Evolutionary conservation across 2,888 invertebrate genomes (phyloP), one percentile per base, ranked within the genome.

Genomic region (Epistrophella euchroma): DNA sequence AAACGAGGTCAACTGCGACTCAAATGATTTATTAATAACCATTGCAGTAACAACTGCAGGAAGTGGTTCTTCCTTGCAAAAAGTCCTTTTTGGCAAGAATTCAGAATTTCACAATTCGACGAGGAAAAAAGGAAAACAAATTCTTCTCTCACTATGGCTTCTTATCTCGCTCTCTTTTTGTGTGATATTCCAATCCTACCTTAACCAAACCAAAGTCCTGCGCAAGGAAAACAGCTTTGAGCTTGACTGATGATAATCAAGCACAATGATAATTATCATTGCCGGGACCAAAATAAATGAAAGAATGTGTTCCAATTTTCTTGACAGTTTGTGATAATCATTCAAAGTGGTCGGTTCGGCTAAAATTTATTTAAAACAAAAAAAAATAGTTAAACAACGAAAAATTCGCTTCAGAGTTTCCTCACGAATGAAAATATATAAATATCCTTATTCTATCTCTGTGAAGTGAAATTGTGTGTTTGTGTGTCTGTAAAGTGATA

Each of bases 261-360:
- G 45, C 1, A 45, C 4, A 58, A 60, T 55, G 66, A 62, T 50
- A 62, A 85, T 81, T 60, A 71, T 74, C 71, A 58, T 40, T 71
- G 64, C 25, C 82, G 74, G 82, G 77, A 82, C 82, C 86, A 82
- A 78, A 82, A 86, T 82, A 86, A 86, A 82, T 86, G 77, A 40
- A 70, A 86, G 70, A 82, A 82, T 70, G 78, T 74, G 74, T 43
- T 82, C 77, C 64, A 74, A 45, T 74, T 78, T 64, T 66, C 71
- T 22, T 70, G 74, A 71, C 82, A 86, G 86, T 86, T 86, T 71
- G 86, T 78, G 82, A 82, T 82, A 74, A 58, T 60, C 55, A 52
- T 72, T 82, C 71, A 64, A 58, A 82, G 77, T 74, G 70, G 32
- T 82, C 82, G 86, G 86, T 86, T 82, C 77, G 74, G 60, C 52